Base-by-base conservation (phyloP, 1,140 invertebrate species). In the Bemisia tabaci region DNA sequence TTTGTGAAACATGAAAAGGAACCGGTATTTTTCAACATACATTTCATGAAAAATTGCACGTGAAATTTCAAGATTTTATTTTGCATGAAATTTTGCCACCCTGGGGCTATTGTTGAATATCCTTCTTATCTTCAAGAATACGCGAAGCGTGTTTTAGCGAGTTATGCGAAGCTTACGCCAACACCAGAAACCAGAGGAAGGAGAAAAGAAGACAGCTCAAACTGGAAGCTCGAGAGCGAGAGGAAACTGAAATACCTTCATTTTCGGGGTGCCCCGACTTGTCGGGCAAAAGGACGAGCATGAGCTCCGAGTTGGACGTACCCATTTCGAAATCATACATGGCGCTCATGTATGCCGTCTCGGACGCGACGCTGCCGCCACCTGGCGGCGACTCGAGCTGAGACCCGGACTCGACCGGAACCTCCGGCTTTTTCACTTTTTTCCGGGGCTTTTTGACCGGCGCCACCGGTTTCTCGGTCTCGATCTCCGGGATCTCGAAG, bases 271-370 rank as follows among this genome's bases (percentile, higher is more conserved):
- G 75, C 70, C 75, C 74, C 65, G 73, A 71, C 67, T 73, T 76
- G 75, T 87, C 80, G 26, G 87, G 85, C 76, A 87, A 87, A 2
- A 91, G 77, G 27, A 91, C 87, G 39, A 91, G 75, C 87, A 91
- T 89, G 69, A 90, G 88, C 74, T 91, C 89, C 24, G 86, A 88
- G 72, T 85, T 87, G 22, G 33, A 48, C 33, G 5, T 5, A 9
- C 33, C 33, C 5, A 48, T 48, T 17, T 48, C 33, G 17, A 48
- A 17, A 17, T 48, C 33, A 48, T 48, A 48, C 17, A 48, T 9
- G 5, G 33, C 5, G 5, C 33, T 17, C 33, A 9, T 5, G n/a
- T n/a, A n/a, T 9, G 17, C 5, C 5, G 5, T 17, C 33, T 48
- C 33, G 33, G 33, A 48, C 80, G 33, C 83, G 23, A 80, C 77